Evolutionary conservation across 2,113 vertebrate genomes (phyloP), one percentile per base, ranked within the genome.

Genomic region (Tyto alba): DNA sequence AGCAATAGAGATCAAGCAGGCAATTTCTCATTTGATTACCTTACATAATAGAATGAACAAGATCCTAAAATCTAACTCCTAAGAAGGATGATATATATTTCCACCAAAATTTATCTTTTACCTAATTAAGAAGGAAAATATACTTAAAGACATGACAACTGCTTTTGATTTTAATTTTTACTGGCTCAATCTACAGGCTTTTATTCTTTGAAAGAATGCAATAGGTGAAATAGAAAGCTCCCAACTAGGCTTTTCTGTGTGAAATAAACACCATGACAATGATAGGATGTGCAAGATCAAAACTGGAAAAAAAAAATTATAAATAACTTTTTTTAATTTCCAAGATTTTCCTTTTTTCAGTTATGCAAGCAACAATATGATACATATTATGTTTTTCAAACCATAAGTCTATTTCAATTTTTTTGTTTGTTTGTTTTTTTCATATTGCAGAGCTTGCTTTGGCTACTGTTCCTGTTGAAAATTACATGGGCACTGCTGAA

Each of bases 361-460:
- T 82, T 92, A 71, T 75, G 8, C 69, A 95, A 96, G 69, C 21
- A 94, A 91, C 53, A 81, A 63, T 93, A 89, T 69, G 71, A 95
- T 80, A 75, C 22, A 32, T 89, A 23, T 21, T 60, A 8, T 40
- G 36, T 55, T 80, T 91, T 86, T 45, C 90, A 96, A 95, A 68
- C 74, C 52, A 72, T 71, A 64, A 68, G 14, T 62, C 50, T 80
- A 27, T 73, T 74, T 77, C 30, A 56, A 29, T 48, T 13, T 69
- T 32, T 6, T 47, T 22, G 8, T 13, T 17, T 11, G 13, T 9
- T 10, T 23, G n/a, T 26, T 10, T 15, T 56, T 55, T 81, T 38
- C 16, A 4, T 81, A 32, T 88, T 94, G 38, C 90, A 80, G 83
- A 95, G 93, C 93, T 93, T 95, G 75, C 95, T 96, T 95, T 95